These are phyloP conservation scores for Limnephilus rhombicus DNA, from an alignment of 2,888 invertebrate species.

Conservation along the genomic window DNA sequence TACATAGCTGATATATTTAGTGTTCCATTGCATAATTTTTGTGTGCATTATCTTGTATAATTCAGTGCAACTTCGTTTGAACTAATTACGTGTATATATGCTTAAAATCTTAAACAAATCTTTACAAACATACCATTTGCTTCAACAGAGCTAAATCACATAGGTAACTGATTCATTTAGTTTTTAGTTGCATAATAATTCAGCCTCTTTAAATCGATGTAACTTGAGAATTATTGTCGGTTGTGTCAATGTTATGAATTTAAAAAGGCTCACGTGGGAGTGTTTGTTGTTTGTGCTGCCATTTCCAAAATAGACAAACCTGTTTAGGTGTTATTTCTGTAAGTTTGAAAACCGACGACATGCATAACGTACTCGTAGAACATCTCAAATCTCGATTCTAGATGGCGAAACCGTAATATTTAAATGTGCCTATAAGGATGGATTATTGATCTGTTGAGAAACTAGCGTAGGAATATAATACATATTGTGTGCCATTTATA, in stretches of 20 bases:
- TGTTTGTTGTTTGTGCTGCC: not conserved
- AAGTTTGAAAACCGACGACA: not conserved
- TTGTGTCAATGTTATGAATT: conserved; percentile 23
- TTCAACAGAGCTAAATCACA: not conserved
- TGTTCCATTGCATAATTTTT: no score
- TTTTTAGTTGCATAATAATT: not conserved
- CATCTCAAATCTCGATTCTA: not conserved
- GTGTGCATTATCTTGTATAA: no score
- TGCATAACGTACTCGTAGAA: not conserved
- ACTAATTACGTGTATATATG: no score
- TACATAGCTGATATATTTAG: no score
- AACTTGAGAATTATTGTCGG: not conserved
- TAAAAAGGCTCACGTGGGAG: not conserved
- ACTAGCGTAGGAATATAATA: not conserved
- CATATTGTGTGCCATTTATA: no score
- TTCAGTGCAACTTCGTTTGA: no score
- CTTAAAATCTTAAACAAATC: no score
- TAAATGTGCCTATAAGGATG: not conserved
- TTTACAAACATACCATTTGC: no score
- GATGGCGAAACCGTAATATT: not conserved
- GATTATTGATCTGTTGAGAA: not conserved
- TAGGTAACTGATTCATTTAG: not conserved
- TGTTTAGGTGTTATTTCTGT: conserved; percentile 12
- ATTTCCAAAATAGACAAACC: conserved; percentile 33
- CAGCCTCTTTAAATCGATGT: not conserved